phyloP scores from a whole-genome alignment of 1,140 invertebrate genomes.

The Aricia agestis region DNA sequence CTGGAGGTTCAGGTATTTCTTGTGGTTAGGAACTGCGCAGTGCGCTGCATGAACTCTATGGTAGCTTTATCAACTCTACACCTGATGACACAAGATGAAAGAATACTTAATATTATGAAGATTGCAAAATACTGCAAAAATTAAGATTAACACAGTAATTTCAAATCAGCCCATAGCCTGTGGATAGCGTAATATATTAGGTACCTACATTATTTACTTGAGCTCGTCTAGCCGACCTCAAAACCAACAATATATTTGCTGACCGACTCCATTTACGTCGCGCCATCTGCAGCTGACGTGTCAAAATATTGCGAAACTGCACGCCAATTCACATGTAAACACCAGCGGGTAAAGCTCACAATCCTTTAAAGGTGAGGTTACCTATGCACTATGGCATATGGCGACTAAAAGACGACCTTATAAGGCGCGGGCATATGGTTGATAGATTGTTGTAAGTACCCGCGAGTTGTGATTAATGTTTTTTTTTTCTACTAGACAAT shows the following conservation, averaged over 20 bases:
- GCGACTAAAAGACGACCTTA: constrained; percentile 53
- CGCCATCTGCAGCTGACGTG: constrained; percentile 45
- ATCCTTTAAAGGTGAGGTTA: constrained; percentile 15
- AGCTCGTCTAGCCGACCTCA: not conserved
- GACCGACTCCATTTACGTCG: constrained; percentile 52
- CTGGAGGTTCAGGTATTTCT: not conserved
- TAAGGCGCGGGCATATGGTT: constrained; percentile 51
- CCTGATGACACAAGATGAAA: too few relatives aligned
- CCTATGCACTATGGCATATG: constrained; percentile 50
- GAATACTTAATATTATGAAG: too few relatives aligned
- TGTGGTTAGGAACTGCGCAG: not conserved
- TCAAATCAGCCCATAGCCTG: too few relatives aligned
- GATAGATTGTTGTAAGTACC: constrained; percentile 46
- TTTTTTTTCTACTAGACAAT: constrained; percentile 37
- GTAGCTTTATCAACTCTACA: too few relatives aligned
- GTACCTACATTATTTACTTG: not conserved
- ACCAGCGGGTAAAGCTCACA: not conserved
- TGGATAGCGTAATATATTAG: too few relatives aligned
- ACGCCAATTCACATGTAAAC: constrained; percentile 21
- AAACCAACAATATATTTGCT: constrained; percentile 38
- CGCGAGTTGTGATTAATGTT: constrained; percentile 40
- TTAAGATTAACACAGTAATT: too few relatives aligned
- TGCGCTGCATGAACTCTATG: not conserved
- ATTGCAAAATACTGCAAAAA: too few relatives aligned
- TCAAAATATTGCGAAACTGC: constrained; percentile 11